Evolutionary conservation across 2,113 vertebrate genomes (phyloP).

Genomic region (Myotis yumanensis): DNA sequence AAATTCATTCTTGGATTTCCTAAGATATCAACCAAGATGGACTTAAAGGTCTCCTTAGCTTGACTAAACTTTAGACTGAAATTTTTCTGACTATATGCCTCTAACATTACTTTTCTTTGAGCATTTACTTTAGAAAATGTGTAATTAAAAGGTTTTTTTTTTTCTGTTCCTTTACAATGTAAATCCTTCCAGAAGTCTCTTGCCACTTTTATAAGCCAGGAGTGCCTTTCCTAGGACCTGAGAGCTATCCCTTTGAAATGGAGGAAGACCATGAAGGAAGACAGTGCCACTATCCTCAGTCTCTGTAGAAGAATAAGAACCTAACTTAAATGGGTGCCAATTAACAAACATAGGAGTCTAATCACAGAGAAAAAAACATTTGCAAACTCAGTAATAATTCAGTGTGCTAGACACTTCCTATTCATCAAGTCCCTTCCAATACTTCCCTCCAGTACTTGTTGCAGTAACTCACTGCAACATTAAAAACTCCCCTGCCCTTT

Average conservation of each 20-base stretch:
- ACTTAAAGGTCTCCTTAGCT: slow-evolving; percentile 3
- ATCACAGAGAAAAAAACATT: background rate
- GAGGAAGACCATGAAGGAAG: background rate
- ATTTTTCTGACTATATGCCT: background rate
- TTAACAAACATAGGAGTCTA: background rate
- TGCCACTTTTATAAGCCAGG: background rate
- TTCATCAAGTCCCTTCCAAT: background rate
- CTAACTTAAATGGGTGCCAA: background rate
- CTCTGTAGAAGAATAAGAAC: background rate
- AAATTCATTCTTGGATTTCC: slow-evolving; percentile 38
- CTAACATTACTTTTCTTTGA: background rate
- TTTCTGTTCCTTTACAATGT: background rate
- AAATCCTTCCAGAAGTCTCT: background rate
- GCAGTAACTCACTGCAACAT: background rate
- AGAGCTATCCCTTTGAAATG: background rate
- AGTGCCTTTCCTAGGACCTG: background rate
- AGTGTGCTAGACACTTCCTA: background rate
- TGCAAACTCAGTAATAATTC: background rate
- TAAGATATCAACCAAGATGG: background rate
- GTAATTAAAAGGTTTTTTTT: background rate
- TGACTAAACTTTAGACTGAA: slow-evolving; percentile 2
- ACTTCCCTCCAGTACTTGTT: background rate
- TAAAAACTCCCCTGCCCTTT: background rate
- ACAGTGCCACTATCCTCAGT: accelerated
- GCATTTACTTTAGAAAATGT: background rate